Conservation (phyloP, 2,797 vertebrate species). For the Aphelocoma californica region DNA sequence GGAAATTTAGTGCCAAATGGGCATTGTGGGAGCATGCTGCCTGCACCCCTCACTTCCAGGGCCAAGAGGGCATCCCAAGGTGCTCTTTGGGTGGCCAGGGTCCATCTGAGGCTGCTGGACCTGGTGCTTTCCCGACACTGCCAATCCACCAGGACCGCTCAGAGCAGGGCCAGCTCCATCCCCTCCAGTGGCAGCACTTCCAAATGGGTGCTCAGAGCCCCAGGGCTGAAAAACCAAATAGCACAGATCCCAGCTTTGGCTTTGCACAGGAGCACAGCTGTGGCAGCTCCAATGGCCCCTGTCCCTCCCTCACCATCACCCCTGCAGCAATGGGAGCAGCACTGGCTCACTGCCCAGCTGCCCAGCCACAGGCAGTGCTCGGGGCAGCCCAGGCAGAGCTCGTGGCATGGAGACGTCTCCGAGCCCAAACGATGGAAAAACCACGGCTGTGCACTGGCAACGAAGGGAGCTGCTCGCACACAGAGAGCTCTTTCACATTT, state of each 20-base stretch:
- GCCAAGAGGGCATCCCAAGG: background rate
- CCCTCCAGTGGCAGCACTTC: rapidly evolving
- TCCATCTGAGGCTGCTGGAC: background rate
- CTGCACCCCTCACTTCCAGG: background rate
- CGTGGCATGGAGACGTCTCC: rapidly evolving
- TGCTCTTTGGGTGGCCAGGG: background rate
- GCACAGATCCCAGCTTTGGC: background rate
- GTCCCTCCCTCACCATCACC: background rate
- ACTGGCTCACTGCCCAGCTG: rapidly evolving
- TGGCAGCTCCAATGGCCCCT: rapidly evolving
- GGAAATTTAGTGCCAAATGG: rapidly evolving
- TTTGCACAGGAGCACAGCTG: rapidly evolving
- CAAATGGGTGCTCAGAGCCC: rapidly evolving
- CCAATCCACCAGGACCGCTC: rapidly evolving
- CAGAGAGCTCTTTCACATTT: background rate
- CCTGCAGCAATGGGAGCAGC: background rate
- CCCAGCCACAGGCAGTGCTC: background rate
- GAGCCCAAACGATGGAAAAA: background rate
- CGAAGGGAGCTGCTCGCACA: background rate
- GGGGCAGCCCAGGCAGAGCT: background rate
- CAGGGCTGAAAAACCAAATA: background rate
- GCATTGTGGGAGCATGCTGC: background rate
- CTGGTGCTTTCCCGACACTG: rapidly evolving
- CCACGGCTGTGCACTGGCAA: background rate
- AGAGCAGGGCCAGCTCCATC: background rate